Base-by-base conservation (phyloP, 2,797 vertebrate species). In the Rhinichthys osculus region DNA sequence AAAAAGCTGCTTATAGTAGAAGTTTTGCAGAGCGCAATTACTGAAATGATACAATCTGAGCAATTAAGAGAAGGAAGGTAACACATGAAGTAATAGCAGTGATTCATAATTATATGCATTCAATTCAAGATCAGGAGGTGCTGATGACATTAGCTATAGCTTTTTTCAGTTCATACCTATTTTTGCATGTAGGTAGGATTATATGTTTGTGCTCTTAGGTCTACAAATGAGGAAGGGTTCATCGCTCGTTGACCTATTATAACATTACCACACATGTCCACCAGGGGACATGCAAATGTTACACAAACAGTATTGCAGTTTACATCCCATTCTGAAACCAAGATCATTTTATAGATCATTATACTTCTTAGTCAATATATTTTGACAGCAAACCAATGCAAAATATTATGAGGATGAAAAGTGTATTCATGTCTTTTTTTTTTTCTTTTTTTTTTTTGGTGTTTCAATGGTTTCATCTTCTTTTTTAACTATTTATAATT, bases 1-100 rank as follows among this genome's bases (percentile, higher is more conserved):
- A 88, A 87, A 90, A 72, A 88, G 70, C 23, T n/a, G 3, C 54
- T 59, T 59, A 74, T 47, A 85, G 74, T 30, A 66, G 70, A 42
- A 40, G 27, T 54, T 87, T 47, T 72, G 64, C 7, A 72, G 42
- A 80, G 69, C 2, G 4, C 62, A 77, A 14, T 47, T 50, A 57
- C 17, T 64, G 59, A 70, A 40, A 67, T 69, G 52, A 59, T 86
- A 67, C 57, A 72, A 78, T 89, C 66, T 87, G 14, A 86, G 44
- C 54, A 87, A 59, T 69, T 81, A 73, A 72, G 52, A 27, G 59
- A 82, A 64, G 42, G 35, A 84, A 82, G 69, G 84, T 13, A 86
- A 89, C 72, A 87, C 23, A 47, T 52, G 82, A 85, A 74, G 47
- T 69, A 69, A 84, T 30, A 54, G 33, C 73, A 77, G 14, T 77